These are phyloP conservation scores for Pipra filicauda DNA, from an alignment of 2,113 vertebrate genomes.

Conservation along the genomic window DNA sequence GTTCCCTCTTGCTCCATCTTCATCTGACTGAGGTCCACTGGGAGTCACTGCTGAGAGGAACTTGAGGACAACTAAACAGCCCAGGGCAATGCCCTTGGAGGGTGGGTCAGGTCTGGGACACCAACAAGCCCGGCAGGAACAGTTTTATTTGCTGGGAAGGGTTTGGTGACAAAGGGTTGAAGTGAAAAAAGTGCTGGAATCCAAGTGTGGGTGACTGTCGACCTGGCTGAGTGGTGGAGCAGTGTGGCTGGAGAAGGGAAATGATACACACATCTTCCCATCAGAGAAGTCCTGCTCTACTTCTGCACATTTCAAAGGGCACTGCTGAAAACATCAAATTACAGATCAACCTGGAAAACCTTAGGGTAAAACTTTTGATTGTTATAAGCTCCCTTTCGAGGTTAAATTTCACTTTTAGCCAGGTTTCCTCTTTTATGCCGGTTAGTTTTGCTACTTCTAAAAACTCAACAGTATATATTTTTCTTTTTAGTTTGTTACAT, in stretches of 20 bases:
- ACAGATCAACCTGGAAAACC: neutral
- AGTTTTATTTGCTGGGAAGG: neutral
- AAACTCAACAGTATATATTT: fast-evolving
- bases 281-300: neutral
- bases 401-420: neutral
- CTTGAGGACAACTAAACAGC: neutral
- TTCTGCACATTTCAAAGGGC: neutral
- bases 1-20: neutral
- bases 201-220: fast-evolving
- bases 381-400: neutral
- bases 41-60: neutral
- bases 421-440: neutral
- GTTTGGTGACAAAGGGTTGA: neutral
- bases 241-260: neutral
- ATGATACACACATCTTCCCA: neutral
- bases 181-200: neutral
- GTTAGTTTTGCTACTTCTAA: neutral
- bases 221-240: neutral
- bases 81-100: neutral
- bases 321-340: neutral
- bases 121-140: neutral
- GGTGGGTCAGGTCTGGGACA: neutral
- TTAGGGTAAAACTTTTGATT: neutral
- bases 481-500: neutral
- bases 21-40: neutral